These are phyloP conservation scores for Criorhina ranunculi DNA, from an alignment of 2,888 invertebrate genomes.

Conservation along the genomic window DNA sequence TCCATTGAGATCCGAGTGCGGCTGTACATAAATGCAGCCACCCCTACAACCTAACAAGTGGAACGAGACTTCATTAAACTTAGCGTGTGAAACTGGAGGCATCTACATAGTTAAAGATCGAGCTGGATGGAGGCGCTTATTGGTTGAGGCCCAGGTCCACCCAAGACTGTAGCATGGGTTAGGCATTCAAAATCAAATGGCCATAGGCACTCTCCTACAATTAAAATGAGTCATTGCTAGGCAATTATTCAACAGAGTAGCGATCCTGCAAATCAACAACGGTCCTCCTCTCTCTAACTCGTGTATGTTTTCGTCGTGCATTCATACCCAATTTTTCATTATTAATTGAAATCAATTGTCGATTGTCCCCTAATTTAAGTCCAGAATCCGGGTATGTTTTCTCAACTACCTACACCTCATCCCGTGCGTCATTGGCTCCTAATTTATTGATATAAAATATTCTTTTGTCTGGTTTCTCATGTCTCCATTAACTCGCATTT, in stretches of 20 bases:
- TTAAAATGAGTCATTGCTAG: neutral
- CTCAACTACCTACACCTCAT: conserved; percentile 47
- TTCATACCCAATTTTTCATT: conserved; percentile 50
- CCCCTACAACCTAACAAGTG: no score
- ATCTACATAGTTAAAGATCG: no score
- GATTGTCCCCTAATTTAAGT: conserved; percentile 62
- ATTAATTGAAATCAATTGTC: conserved; percentile 73
- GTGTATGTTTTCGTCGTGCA: neutral
- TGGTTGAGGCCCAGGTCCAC: no score
- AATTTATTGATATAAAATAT: conserved; percentile 74
- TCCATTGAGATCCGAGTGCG: no score
- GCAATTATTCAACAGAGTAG: conserved; percentile 29
- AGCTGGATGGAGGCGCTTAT: no score
- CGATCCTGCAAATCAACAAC: conserved; percentile 26
- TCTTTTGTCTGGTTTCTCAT: conserved; percentile 63
- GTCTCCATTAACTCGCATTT: conserved; percentile 70
- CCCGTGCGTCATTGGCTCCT: conserved; percentile 62
- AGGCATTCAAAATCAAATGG: no score
- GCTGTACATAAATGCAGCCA: no score
- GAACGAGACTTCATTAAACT: no score
- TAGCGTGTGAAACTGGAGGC: no score
- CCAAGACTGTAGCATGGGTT: no score
- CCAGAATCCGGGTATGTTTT: conserved; percentile 47
- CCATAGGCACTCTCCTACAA: no score
- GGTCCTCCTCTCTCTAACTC: neutral